Base-by-base conservation (phyloP, 2,888 invertebrate genomes). In the Drosophila mimica region DNA sequence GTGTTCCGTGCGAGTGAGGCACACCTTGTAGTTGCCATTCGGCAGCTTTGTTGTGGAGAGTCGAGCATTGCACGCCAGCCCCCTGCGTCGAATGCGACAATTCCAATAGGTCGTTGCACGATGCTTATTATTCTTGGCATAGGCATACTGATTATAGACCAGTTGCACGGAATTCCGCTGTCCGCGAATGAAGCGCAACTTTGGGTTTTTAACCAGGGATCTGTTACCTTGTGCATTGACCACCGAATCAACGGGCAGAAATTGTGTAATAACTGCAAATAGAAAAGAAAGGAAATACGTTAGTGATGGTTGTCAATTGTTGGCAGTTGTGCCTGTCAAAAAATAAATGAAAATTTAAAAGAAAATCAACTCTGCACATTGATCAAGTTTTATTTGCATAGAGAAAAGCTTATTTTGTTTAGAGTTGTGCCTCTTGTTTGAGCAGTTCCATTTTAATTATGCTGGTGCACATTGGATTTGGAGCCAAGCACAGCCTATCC, bases 91-190 rank as follows among this genome's bases (percentile, higher is more conserved):
- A 61, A 82, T 88, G 4, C 93, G 92, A 60, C 93, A 93, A 73
- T 91, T 92, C 93, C 93, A 93, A 67, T 93, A 93, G 2, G 87
- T 92, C 2, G 92, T 92, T 3, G 82, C 68, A 4, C 90, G 91
- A 46, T 90, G 85, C 3, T 80, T 74, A 68, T 92, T 92, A 64
- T 93, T 93, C 76, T 91, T 93, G 0, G 93, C 92, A 76, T 92
- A 93, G 4, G 92, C 91, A 73, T 90, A 93, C n/a, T 91, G 90
- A 38, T 88, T 83, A 54, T 89, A 92, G 40, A 91, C 83, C 28
- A 93, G 61, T 33, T 93, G 80, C 28, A 89, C 68, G 43, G 91
- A 92, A 25, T 93, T 93, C 3, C 93, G 88, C 64, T 93, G 93
- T 0, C 93, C 93, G 0, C 80, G 78, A 48, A 93, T 91, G 54